Evolutionary conservation across 2,888 invertebrate species (phyloP).

Genomic region (Dynastes hyllus): DNA sequence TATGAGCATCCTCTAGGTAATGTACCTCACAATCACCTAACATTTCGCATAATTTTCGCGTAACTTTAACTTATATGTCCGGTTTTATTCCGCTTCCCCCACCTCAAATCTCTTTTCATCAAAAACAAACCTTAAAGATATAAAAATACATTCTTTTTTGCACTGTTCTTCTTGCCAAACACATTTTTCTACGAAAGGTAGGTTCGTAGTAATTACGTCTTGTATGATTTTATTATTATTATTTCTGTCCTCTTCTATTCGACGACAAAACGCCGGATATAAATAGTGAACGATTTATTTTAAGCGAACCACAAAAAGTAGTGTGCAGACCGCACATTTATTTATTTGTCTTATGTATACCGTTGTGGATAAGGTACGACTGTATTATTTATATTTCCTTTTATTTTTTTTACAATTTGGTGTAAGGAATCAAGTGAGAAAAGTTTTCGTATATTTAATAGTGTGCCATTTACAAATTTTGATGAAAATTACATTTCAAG

Average conservation of each 20-base stretch:
- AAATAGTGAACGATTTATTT: neutral
- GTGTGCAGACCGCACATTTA: constrained; percentile 16
- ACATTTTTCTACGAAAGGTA: constrained; percentile 53
- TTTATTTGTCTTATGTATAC: constrained; percentile 42
- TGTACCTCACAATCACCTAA: no score
- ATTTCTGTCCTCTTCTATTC: constrained; percentile 1
- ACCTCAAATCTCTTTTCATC: no score
- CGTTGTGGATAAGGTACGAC: constrained; percentile 56
- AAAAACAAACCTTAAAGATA: no score
- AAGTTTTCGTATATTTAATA: constrained; percentile 57
- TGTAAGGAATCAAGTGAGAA: constrained; percentile 56
- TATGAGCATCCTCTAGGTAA: no score
- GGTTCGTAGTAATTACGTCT: constrained; percentile 53
- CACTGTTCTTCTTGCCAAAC: constrained; percentile 44
- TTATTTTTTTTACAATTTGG: constrained; percentile 54
- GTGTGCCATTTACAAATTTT: no score
- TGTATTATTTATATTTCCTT: constrained; percentile 53
- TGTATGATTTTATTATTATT: constrained; percentile 21
- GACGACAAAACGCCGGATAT: constrained; percentile 5
- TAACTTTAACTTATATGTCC: no score
- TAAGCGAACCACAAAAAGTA: constrained; percentile 33
- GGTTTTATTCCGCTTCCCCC: no score
- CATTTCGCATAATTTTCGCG: no score
- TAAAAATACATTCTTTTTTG: neutral
- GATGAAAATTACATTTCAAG: no score